Evolutionary conservation across 2,888 invertebrate genomes (phyloP).

Genomic region (Thysanoteuthis rhombus): DNA sequence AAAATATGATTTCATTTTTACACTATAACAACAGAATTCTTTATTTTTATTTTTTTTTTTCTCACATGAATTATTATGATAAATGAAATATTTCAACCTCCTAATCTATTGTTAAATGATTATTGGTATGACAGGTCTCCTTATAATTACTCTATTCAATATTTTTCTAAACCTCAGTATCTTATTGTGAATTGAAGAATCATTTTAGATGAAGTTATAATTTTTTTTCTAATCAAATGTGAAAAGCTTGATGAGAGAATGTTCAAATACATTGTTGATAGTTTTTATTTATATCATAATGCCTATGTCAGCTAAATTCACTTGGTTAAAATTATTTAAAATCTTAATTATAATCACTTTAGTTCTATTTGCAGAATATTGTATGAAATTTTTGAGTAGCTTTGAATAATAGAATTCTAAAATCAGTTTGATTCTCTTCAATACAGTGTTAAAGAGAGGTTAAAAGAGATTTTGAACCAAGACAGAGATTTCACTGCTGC

Average conservation of each 20-base stretch:
- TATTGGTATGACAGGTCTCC: background rate
- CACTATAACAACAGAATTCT: background rate
- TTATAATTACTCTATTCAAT: background rate
- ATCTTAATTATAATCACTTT: background rate
- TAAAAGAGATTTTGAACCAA: constrained; percentile 91
- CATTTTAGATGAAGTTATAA: background rate
- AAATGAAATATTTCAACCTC: background rate
- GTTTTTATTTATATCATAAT: background rate
- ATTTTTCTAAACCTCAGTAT: background rate
- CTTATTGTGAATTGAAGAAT: background rate
- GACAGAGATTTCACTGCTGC: constrained; percentile 86
- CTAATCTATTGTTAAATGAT: background rate
- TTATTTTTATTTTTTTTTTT: background rate
- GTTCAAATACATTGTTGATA: background rate
- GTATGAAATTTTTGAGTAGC: background rate
- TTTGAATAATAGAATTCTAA: background rate
- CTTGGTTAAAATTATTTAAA: background rate
- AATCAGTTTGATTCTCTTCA: constrained; percentile 32
- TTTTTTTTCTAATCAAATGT: background rate
- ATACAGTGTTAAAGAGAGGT: constrained; percentile 89
- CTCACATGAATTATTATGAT: too few species aligned
- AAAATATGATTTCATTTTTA: background rate
- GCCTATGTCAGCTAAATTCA: background rate
- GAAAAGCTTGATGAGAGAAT: background rate
- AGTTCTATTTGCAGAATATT: background rate